phyloP scores from a whole-genome alignment of 2,888 invertebrate genomes.

The Lumbricus terrestris region DNA sequence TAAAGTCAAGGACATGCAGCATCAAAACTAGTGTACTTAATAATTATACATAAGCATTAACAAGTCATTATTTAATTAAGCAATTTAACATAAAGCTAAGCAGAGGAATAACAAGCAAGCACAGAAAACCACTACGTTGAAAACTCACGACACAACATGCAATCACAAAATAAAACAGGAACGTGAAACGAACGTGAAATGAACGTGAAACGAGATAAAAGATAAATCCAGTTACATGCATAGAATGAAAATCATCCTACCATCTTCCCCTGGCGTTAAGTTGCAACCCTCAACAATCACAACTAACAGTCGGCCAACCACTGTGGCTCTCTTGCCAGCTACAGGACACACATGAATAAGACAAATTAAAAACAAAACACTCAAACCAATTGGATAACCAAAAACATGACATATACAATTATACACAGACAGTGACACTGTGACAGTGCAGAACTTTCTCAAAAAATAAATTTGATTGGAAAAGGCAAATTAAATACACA shows the following conservation, averaged over 20 bases:
- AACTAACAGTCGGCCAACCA: slow-evolving; percentile 66
- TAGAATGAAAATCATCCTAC: slow-evolving; percentile 48
- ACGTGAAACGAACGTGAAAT: not conserved
- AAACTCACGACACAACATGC: not conserved
- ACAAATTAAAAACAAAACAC: slow-evolving; percentile 5
- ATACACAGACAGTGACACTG: not conserved
- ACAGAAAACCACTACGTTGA: not conserved
- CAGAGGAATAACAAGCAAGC: not conserved
- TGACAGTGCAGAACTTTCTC: not conserved
- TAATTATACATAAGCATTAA: not conserved
- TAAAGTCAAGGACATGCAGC: too few species aligned
- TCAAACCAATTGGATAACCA: not conserved
- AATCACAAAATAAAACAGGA: not conserved
- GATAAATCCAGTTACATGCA: not conserved
- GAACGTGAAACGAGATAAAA: not conserved
- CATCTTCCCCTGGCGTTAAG: slow-evolving; percentile 55
- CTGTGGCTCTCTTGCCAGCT: slow-evolving; percentile 37
- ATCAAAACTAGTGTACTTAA: not conserved
- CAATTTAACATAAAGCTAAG: not conserved
- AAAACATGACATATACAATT: not conserved
- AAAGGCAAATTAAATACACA: not conserved
- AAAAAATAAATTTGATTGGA: not conserved
- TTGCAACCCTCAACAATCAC: slow-evolving; percentile 61
- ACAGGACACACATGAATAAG: slow-evolving; percentile 20
- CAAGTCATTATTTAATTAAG: not conserved